phyloP scores from a whole-genome alignment of 2,113 vertebrate species.

The Callionymus lyra region DNA sequence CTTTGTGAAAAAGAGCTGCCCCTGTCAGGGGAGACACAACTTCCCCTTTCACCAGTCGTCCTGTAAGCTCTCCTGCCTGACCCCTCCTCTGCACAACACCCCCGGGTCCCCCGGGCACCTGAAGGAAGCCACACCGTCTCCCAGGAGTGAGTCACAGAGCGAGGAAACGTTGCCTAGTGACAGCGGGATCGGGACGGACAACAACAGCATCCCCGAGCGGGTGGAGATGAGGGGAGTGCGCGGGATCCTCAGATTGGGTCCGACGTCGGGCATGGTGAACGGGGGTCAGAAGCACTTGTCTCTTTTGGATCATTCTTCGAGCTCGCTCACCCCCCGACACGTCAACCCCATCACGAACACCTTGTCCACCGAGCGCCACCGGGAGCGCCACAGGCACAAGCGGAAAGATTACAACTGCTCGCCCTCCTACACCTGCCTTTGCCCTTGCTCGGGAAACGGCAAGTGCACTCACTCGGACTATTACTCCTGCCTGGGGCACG shows the following conservation, averaged over 20 bases:
- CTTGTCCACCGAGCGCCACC: slow-evolving; percentile 52
- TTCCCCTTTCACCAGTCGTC: slow-evolving; percentile 63
- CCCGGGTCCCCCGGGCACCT: slow-evolving; percentile 64
- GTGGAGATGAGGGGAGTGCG: slow-evolving; percentile 68
- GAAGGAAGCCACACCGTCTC: slow-evolving; percentile 86
- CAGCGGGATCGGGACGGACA: slow-evolving; percentile 86
- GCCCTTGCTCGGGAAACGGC: slow-evolving; percentile 47
- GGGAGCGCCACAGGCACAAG: slow-evolving; percentile 87
- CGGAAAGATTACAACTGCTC: slow-evolving; percentile 68
- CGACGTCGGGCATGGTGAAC: slow-evolving; percentile 47
- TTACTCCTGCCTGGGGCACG: slow-evolving; percentile 77
- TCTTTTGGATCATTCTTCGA: slow-evolving; percentile 71
- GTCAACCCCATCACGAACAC: slow-evolving; percentile 54
- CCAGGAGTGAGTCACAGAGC: slow-evolving; percentile 84
- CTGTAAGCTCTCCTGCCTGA: slow-evolving; percentile 68
- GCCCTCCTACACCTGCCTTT: slow-evolving; percentile 43
- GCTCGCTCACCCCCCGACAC: slow-evolving; percentile 63
- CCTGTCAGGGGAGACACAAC: slow-evolving; percentile 57
- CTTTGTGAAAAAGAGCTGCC: slow-evolving; percentile 75
- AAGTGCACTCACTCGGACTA: slow-evolving; percentile 48
- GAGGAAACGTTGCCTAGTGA: slow-evolving; percentile 87
- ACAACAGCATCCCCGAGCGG: slow-evolving; percentile 84
- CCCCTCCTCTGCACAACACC: slow-evolving; percentile 49
- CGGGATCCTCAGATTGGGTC: slow-evolving; percentile 41
- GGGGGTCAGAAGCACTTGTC: slow-evolving; percentile 75